Evolutionary conservation across 2,888 invertebrate genomes (phyloP).

Genomic region (Agrotis ipsilon): DNA sequence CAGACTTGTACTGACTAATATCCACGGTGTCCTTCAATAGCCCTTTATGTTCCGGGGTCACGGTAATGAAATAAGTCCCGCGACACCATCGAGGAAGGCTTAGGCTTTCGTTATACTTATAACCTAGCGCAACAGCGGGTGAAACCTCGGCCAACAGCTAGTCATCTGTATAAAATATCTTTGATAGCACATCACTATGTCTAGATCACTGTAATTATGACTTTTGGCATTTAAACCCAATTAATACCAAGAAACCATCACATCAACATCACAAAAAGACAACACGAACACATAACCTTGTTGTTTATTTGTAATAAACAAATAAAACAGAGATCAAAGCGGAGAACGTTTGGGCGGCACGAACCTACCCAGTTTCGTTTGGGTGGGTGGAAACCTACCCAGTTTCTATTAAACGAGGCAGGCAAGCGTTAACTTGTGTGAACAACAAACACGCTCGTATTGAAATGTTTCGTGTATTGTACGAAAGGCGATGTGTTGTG

Average conservation of each 20-base stretch:
- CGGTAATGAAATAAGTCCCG: too few species aligned
- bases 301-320: slow-evolving; percentile 56
- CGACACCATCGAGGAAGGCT: too few species aligned
- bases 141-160: too few species aligned
- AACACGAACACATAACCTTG: slow-evolving; percentile 7
- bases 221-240: neutral
- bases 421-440: slow-evolving; percentile 67
- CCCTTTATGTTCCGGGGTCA: too few species aligned
- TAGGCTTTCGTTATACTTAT: too few species aligned
- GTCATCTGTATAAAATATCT: too few species aligned
- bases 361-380: slow-evolving; percentile 1
- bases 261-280: slow-evolving; percentile 32
- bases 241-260: neutral
- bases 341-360: slow-evolving; percentile 47
- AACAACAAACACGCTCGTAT: slow-evolving; percentile 59
- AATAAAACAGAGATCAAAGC: slow-evolving; percentile 57
- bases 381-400: slow-evolving; percentile 18
- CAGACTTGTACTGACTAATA: too few species aligned
- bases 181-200: too few species aligned
- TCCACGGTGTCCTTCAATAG: too few species aligned
- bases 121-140: too few species aligned
- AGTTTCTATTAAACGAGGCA: slow-evolving; percentile 71
- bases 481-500: slow-evolving; percentile 24
- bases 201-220: neutral
- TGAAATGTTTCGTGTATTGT: slow-evolving; percentile 56